Percentiles rank a stretch among this genome's conserved stretches.
Conservation (phyloP, 2,113 vertebrate species). For the Rhinogobius similis region DNA sequence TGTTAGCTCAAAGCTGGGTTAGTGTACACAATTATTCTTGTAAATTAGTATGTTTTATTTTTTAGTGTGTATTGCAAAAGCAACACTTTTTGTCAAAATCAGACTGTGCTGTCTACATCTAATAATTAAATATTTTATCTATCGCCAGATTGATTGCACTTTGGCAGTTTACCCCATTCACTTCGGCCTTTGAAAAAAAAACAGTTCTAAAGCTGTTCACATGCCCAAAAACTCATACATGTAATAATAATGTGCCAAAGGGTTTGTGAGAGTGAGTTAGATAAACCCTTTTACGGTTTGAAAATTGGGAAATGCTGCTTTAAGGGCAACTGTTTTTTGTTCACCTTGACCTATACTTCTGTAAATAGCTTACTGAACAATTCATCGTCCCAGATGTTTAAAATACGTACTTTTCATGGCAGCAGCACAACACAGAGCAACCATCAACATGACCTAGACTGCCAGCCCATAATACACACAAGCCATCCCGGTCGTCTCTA, state of each 20-base stretch:
- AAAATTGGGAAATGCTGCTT: neutral
- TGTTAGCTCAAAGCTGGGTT: too few relatives aligned
- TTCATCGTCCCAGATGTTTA: conserved; percentile 4
- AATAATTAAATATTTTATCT: too few relatives aligned
- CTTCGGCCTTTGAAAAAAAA: too few relatives aligned
- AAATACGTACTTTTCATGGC: neutral
- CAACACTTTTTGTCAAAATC: too few relatives aligned
- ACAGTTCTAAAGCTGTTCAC: too few relatives aligned
- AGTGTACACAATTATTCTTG: too few relatives aligned
- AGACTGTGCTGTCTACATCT: too few relatives aligned
- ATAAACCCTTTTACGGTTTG: neutral
- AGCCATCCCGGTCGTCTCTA: conserved; percentile 46
- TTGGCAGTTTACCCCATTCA: neutral
- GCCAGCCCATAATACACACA: conserved; percentile 48
- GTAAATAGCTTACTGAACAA: neutral
- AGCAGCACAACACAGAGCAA: conserved; percentile 29
- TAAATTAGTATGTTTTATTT: too few relatives aligned
- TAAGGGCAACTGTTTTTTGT: neutral
- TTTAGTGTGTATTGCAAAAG: too few relatives aligned
- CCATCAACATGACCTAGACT: conserved; percentile 47
- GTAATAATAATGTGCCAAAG: neutral
- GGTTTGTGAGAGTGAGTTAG: neutral
- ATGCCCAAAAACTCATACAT: neutral
- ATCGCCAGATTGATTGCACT: neutral
- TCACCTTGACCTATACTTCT: neutral